Evolutionary conservation across 1,140 invertebrate species (phyloP).

Genomic region (Drosophila tropicalis): DNA sequence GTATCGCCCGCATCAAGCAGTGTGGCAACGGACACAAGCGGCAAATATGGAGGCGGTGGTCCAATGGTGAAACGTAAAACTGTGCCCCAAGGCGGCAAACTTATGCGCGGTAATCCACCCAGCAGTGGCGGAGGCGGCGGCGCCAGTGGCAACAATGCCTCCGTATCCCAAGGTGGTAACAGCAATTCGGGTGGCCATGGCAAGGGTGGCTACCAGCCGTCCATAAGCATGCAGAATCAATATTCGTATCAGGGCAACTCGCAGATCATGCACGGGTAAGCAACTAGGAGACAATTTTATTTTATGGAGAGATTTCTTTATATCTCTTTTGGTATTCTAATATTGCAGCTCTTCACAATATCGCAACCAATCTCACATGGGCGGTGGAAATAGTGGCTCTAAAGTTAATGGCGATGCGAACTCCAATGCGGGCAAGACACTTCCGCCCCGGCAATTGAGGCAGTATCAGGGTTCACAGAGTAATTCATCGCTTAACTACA

Average conservation of each 20-base stretch:
- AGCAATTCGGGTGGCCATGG: constrained; percentile 57
- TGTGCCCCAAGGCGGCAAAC: constrained; percentile 63
- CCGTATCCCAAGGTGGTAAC: constrained; percentile 57
- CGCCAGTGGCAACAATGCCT: constrained; percentile 12
- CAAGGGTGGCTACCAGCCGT: constrained; percentile 65
- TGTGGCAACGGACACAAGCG: constrained; percentile 52
- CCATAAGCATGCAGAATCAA: constrained; percentile 74
- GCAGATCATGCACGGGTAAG: constrained; percentile 76
- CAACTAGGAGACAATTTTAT: neutral
- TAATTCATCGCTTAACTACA: constrained; percentile 73
- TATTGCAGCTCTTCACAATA: constrained; percentile 52
- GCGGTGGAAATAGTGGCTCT: constrained; percentile 42
- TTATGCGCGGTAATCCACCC: constrained; percentile 70
- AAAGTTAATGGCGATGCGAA: constrained; percentile 78
- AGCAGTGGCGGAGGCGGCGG: constrained; percentile 27
- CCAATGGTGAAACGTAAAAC: constrained; percentile 79
- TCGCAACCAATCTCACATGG: constrained; percentile 65
- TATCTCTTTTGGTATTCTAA: too few relatives aligned
- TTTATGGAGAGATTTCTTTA: too few relatives aligned
- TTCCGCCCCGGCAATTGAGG: constrained; percentile 71
- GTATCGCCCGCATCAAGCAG: constrained; percentile 50
- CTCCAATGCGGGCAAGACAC: constrained; percentile 60
- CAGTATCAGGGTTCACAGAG: constrained; percentile 75
- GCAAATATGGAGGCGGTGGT: constrained; percentile 64
- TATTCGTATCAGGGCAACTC: constrained; percentile 74